These are phyloP conservation scores for Salvelinus fontinalis DNA, from an alignment of 2,113 vertebrate genomes.

Conservation along the genomic window DNA sequence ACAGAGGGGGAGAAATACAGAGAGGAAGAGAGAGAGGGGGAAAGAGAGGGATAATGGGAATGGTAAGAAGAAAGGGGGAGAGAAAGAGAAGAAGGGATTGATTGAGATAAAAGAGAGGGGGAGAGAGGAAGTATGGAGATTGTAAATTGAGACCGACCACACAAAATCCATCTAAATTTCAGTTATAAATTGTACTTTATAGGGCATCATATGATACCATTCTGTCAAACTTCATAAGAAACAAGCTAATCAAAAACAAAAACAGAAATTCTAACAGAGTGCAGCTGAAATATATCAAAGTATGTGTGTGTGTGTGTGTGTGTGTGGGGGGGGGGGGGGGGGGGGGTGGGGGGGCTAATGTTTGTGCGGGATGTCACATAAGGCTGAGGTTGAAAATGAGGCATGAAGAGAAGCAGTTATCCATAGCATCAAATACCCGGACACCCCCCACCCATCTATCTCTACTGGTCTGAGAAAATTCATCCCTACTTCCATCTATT, in stretches of 20 bases:
- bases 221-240: too few relatives aligned
- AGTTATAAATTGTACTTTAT: too few relatives aligned
- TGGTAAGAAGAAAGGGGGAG: neutral
- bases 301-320: neutral
- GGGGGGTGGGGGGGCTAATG: too few relatives aligned
- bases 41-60: too few relatives aligned
- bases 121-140: neutral
- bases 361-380: slow-evolving; percentile 29
- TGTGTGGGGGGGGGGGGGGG: too few relatives aligned
- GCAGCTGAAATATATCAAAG: neutral
- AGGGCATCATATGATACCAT: too few relatives aligned
- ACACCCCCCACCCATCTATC: neutral
- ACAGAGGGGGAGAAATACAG: neutral
- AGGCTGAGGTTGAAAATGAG: slow-evolving; percentile 46
- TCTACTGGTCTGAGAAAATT: neutral
- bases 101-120: neutral
- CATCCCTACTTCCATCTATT: too few relatives aligned
- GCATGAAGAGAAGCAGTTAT: slow-evolving; percentile 51
- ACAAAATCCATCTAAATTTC: too few relatives aligned
- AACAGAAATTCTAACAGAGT: too few relatives aligned
- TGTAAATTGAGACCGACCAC: neutral
- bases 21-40: neutral
- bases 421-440: slow-evolving; percentile 25
- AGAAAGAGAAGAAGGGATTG: neutral
- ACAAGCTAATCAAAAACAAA: too few relatives aligned